Evolutionary conservation across 2,888 invertebrate genomes (phyloP).

Genomic region (Aphodius granarius): DNA sequence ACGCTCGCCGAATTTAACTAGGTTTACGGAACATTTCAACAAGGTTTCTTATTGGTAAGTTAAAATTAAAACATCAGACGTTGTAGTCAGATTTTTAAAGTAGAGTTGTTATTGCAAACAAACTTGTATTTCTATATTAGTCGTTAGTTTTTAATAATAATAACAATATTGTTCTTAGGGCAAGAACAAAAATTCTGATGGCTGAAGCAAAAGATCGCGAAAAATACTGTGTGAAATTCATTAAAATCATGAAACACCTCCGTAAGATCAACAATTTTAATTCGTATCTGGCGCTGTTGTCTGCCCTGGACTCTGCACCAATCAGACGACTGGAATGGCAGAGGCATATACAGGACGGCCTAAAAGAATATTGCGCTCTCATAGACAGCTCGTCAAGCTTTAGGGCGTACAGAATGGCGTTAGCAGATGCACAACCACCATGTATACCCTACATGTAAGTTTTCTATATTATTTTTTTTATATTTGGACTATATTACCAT

Average conservation of each 20-base stretch:
- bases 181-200: conserved; percentile 88
- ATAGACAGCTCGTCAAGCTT: conserved; percentile 99
- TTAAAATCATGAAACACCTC: conserved; percentile 98
- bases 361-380: conserved; percentile 92
- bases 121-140: not conserved
- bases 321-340: conserved; percentile 92
- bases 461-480: conserved; percentile 9
- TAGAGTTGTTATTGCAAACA: not conserved
- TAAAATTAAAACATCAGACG: not conserved
- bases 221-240: conserved; percentile 90
- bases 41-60: conserved; percentile 96
- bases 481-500: conserved; percentile 14
- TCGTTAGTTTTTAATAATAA: not conserved
- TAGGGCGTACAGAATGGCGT: conserved; percentile 91
- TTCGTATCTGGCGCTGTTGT: conserved; percentile 94
- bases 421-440: conserved; percentile 94
- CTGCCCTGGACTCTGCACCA: conserved; percentile 96
- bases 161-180: conserved; percentile 56
- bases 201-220: conserved; percentile 96
- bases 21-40: conserved; percentile 98
- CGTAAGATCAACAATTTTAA: conserved; percentile 98
- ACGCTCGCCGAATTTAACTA: conserved; percentile 92
- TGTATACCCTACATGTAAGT: conserved; percentile 99
- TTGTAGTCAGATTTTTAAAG: not conserved
- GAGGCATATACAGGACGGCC: conserved; percentile 85